Evolutionary conservation across 2,113 vertebrate genomes (phyloP).

Genomic region (Grammomys surdaster): DNA sequence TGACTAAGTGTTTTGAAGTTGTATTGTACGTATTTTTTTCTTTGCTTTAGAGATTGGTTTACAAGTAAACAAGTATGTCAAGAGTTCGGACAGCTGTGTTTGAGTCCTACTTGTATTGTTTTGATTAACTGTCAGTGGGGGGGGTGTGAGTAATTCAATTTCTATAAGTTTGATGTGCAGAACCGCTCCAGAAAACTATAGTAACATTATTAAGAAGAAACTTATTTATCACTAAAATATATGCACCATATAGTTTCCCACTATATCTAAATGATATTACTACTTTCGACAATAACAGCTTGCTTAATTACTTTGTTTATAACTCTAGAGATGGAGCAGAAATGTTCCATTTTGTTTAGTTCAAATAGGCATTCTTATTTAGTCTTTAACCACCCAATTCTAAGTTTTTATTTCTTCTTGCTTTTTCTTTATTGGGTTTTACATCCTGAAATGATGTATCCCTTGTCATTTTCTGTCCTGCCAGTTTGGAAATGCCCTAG

Average conservation of each 20-base stretch:
- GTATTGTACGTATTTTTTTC: background rate
- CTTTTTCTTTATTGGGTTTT: constrained; percentile 55
- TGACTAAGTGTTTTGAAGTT: background rate
- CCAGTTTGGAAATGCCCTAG: constrained; percentile 68
- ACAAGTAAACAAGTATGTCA: background rate
- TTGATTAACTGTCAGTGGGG: background rate
- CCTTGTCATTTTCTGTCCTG: constrained; percentile 53
- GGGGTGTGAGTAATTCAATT: background rate
- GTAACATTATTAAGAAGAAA: background rate
- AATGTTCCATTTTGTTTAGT: background rate
- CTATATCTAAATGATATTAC: background rate
- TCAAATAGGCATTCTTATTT: constrained; percentile 39
- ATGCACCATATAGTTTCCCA: background rate
- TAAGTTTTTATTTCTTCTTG: background rate
- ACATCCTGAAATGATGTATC: background rate
- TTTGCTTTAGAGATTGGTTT: background rate
- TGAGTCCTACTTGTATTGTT: background rate
- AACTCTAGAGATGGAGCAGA: background rate
- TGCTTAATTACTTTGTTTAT: background rate
- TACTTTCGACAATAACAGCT: background rate
- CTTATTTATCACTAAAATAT: background rate
- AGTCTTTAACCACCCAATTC: background rate
- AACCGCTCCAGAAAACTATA: background rate
- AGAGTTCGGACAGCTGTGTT: background rate
- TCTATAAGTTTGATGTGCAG: background rate